Evolutionary conservation across 2,797 vertebrate genomes (phyloP).

Genomic region (Erethizon dorsatum): DNA sequence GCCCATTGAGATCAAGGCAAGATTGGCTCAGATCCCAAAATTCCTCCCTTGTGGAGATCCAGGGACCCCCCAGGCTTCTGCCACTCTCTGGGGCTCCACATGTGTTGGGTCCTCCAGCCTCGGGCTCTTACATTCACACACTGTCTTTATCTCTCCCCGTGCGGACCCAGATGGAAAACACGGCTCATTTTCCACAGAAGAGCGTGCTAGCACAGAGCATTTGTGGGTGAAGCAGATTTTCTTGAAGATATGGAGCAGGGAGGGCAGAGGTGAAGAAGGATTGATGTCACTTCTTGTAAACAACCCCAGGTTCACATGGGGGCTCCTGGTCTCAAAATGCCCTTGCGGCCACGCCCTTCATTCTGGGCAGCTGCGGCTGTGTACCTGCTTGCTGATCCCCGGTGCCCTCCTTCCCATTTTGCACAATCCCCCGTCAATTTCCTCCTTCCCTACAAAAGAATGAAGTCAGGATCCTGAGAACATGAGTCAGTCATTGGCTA

Average conservation of each 20-base stretch:
- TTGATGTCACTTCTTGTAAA: constrained; percentile 15
- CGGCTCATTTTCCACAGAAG: constrained; percentile 41
- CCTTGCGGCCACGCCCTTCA: background rate
- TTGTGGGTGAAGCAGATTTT: constrained; percentile 50
- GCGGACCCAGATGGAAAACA: background rate
- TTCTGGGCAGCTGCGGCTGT: background rate
- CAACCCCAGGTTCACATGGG: background rate
- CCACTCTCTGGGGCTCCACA: background rate
- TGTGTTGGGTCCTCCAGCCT: background rate
- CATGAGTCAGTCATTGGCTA: background rate
- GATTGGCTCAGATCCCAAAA: background rate
- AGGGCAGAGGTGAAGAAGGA: background rate
- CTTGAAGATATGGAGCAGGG: constrained; percentile 42
- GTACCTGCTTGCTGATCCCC: background rate
- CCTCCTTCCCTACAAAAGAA: background rate
- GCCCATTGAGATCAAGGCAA: background rate
- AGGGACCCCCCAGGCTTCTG: background rate
- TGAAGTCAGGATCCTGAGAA: background rate
- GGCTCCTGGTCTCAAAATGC: background rate
- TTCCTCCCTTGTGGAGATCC: background rate
- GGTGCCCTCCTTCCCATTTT: background rate
- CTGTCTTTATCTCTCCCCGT: background rate
- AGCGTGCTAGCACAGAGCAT: background rate
- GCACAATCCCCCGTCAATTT: background rate
- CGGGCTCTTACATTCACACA: background rate